Base-by-base conservation (phyloP, 2,888 invertebrate species). In the Philaethria dido region DNA sequence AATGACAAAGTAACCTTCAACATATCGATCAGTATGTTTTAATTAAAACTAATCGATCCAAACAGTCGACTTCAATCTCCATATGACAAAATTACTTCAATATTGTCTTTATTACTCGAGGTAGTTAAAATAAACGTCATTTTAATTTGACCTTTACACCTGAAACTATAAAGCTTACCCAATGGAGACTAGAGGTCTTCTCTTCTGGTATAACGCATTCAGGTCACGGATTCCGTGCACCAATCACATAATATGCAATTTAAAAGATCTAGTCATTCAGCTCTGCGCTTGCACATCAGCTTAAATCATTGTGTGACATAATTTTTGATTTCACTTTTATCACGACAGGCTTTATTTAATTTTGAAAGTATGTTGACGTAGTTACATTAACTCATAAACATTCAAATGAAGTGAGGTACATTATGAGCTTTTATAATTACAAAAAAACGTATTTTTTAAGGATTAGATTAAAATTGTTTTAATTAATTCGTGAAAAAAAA, bases 221-320 rank as follows among this genome's bases (percentile, higher is more conserved):
- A 73, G 82, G 84, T 83, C 82, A 83, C 75, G 82, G 81, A 80
- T 82, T 72, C 74, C 71, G 75, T 69, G 70, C 71, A 73, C 73
- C 73, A 74, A 72, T 74, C 75, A 71, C 66, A 72, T 74, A 76
- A 76, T 73, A 70, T 69, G 73, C 72, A 72, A 72, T 75, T 73
- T 72, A 70, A 74, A 68, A 71, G 65, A 74, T 72, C 73, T 69
- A 73, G 74, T 72, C 74, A 72, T 68, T 71, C 66, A 66, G 66
- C 33, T 39, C 64, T 68, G 71, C 69, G 69, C 67, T 59, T 64
- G 67, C 72, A 64, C 68, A 69, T 62, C 54, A 65, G 62, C 59
- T 48, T 61, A 54, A 54, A 62, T 36, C 36, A 50, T 55, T 55
- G 52, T 52, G 11, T 33, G 52, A 33, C 29, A 16, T 11, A 52